Evolutionary conservation across 2,797 vertebrate genomes (phyloP), one percentile per base, ranked within the genome.

Genomic region (Peromyscus melanophrys): DNA sequence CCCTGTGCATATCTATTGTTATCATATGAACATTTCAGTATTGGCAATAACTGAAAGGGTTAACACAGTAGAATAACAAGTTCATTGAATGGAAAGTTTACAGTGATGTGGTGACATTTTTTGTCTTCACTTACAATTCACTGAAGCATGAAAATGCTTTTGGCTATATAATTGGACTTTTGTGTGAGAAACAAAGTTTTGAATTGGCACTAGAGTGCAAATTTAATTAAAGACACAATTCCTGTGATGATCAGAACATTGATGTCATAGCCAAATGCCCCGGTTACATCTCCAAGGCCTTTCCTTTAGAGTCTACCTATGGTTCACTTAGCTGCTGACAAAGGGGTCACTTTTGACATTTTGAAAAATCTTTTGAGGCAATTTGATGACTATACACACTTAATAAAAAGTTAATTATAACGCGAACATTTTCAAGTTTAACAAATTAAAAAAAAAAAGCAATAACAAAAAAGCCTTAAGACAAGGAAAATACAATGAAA

Each of bases 161-260:
- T 96, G 76, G 34, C 92, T 97, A 12, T 84, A 29, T 97, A 98
- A 98, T 92, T 98, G 96, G 94, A 91, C 97, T 97, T 90, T 96
- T 95, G 82, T 98, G 92, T 89, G 94, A 97, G 97, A 98, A 98
- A 89, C 40, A 95, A 98, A 98, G 65, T 97, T 98, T 49, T 97
- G 92, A 98, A 90, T 96, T 97, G 92, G 86, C 96, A 98, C 46
- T 93, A 95, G 94, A 98, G 90, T 98, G 90, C 91, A 98, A 98
- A 98, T 89, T 89, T 95, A 98, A 98, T 98, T 98, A 98, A 95
- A 84, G 94, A 96, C 92, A 97, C 19, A 97, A 94, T 95, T 98
- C 97, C 92, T 96, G 52, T 95, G 97, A 96, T 87, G 34, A 89
- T 94, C 89, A 94, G 82, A 98, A 98, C 87, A 97, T 97, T 98